phyloP scores from a whole-genome alignment of 2,888 invertebrate genomes.

The Pasiphila rectangulata region DNA sequence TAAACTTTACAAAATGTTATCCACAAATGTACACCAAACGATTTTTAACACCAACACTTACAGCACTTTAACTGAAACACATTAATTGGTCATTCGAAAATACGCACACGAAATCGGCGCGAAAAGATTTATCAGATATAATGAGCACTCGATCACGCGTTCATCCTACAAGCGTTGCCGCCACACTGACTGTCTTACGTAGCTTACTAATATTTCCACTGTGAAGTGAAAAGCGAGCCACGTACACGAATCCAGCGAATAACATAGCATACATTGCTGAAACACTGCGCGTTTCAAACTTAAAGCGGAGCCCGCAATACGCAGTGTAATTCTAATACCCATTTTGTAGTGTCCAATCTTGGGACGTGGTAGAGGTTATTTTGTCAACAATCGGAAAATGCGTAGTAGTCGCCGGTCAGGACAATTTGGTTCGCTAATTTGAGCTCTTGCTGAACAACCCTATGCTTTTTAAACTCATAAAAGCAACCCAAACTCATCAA shows the following conservation, averaged over 20 bases:
- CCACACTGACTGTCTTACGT: constrained; percentile 53
- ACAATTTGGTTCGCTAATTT: constrained; percentile 61
- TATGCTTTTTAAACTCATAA: background rate
- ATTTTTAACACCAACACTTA: constrained; percentile 15
- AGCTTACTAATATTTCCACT: constrained; percentile 26
- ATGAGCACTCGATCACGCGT: constrained; percentile 42
- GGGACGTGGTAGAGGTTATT: constrained; percentile 36
- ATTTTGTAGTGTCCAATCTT: constrained; percentile 7
- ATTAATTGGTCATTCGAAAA: constrained; percentile 48
- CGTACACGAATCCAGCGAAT: constrained; percentile 11
- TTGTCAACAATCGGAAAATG: constrained; percentile 60
- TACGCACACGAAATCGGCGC: constrained; percentile 48
- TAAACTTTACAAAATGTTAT: constrained; percentile 1
- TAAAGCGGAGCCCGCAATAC: background rate
- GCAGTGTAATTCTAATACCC: constrained; percentile 38
- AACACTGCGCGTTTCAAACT: background rate
- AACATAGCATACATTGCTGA: constrained; percentile 37
- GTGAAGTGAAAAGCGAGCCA: constrained; percentile 23
- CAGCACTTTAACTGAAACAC: constrained; percentile 49
- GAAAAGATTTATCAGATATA: constrained; percentile 47
- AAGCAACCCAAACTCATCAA: too few relatives aligned
- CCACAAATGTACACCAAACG: constrained; percentile 14
- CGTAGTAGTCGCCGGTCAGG: constrained; percentile 45
- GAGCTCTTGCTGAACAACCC: constrained; percentile 39
- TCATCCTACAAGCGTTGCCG: constrained; percentile 51